These are phyloP conservation scores for Euspilapteryx auroguttella DNA, from an alignment of 2,888 invertebrate species.

Conservation along the genomic window DNA sequence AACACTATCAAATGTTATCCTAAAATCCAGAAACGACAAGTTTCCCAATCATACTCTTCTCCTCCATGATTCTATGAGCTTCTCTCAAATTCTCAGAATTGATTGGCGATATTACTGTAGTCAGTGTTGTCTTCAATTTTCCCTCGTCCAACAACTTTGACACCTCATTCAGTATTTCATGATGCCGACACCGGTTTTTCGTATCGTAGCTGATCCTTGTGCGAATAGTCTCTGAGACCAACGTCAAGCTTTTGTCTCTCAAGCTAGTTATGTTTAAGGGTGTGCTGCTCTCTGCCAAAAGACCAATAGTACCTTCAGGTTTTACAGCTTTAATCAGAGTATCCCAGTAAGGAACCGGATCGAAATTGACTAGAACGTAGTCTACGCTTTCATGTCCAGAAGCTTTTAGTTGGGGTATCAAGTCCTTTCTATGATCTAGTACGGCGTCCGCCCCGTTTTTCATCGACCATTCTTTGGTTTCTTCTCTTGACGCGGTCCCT, in stretches of 20 bases:
- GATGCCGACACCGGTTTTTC: conserved; percentile 27
- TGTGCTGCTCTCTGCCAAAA: conserved; percentile 36
- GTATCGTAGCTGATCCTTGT: conserved; percentile 40
- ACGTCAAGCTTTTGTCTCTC: conserved; percentile 39
- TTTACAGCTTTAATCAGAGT: conserved; percentile 32
- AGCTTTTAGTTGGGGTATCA: conserved; percentile 26
- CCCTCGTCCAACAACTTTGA: conserved; percentile 31
- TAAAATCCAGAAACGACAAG: conserved; percentile 31
- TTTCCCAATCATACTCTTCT: conserved; percentile 31
- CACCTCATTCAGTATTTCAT: conserved; percentile 25
- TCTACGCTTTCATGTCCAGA: conserved; percentile 30
- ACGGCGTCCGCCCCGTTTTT: conserved; percentile 30
- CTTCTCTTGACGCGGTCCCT: conserved; percentile 38
- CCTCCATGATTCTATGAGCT: conserved; percentile 34
- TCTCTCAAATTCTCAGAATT: conserved; percentile 37
- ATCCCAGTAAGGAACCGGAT: conserved; percentile 44
- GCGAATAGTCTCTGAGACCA: conserved; percentile 34
- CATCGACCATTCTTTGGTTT: conserved; percentile 23
- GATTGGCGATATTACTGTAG: conserved; percentile 30
- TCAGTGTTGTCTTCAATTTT: conserved; percentile 27
- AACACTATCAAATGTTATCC: too few relatives aligned
- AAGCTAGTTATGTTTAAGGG: conserved; percentile 25
- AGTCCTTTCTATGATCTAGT: conserved; percentile 29
- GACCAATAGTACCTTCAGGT: conserved; percentile 39
- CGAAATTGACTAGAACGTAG: conserved; percentile 37